Base-by-base conservation (phyloP, 2,113 vertebrate species). In the Embiotoca jacksoni region DNA sequence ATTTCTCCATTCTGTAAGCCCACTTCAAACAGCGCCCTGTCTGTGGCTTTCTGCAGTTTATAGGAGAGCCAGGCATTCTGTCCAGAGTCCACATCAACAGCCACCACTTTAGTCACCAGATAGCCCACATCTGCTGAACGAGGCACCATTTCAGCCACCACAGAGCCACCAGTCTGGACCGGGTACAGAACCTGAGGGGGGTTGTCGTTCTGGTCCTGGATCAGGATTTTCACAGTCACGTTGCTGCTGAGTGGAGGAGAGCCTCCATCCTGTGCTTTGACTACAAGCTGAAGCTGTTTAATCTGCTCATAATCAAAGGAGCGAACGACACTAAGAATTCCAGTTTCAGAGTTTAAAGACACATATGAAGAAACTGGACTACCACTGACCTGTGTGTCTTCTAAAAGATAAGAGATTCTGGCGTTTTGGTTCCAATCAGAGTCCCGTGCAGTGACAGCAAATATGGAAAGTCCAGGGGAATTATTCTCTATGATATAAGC, bases 161-260 rank as follows among this genome's bases (percentile, higher is more conserved):
- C 35, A 70, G 77, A 84, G 36, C 81, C 61, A 3, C 83, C 72
- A 41, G 55, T 85, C 53, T 85, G 85, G 37, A 84, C 78, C 57
- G 78, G 95, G 37, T 66, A 75, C 41, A 75, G 44, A n/a, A 75
- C 62, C 53, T 75, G 62, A 50, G 72, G 72, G 0, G 72, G 72
- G 35, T 75, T 75, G 64, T 75, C 72, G 39, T 96, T 96, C 78
- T 92, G 78, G 13, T 83, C 80, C 55, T 76, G 72, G 66, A 82
- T 76, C 50, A 69, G 30, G 2, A 81, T 56, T 55, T 61, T 77
- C 7, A 77, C 75, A 15, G 49, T 88, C 1, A 75, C 69, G 0
- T 87, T 82, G 7, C 80, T 72, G 44, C 72, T 76, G 14, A 84
- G 76, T 7, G 86, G 86, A 72, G 82, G 85, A 16, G 74, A 89